Conservation (phyloP, 2,888 invertebrate species). For the Parnassius glacialis region DNA sequence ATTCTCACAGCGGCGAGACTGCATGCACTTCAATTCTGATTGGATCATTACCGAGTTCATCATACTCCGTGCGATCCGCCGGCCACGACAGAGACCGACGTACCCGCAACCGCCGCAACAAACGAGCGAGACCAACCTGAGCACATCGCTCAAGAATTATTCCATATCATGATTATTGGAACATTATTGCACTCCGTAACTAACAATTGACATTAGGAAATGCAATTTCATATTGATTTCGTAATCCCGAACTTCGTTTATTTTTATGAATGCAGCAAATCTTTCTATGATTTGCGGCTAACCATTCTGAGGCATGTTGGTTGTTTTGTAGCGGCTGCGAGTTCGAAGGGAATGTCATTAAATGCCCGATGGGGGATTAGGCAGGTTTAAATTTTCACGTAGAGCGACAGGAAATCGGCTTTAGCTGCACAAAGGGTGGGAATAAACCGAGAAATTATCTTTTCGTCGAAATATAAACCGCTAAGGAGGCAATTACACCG, state of each 20-base stretch:
- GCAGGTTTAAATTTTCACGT: slow-evolving; percentile 76
- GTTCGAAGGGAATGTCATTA: slow-evolving; percentile 75
- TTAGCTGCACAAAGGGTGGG: slow-evolving; percentile 75
- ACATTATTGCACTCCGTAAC: slow-evolving; percentile 81
- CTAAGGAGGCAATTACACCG: slow-evolving; percentile 77
- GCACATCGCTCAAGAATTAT: slow-evolving; percentile 75
- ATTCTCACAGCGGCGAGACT: slow-evolving; percentile 78
- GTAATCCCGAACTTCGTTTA: slow-evolving; percentile 74
- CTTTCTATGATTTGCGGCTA: slow-evolving; percentile 80
- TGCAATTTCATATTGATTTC: slow-evolving; percentile 81
- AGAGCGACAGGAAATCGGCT: slow-evolving; percentile 75
- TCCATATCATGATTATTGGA: slow-evolving; percentile 81
- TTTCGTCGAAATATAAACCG: slow-evolving; percentile 72
- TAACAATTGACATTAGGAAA: slow-evolving; percentile 82
- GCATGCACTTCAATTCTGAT: slow-evolving; percentile 81
- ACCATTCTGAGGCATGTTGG: slow-evolving; percentile 62
- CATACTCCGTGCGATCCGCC: slow-evolving; percentile 76
- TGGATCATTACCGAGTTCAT: slow-evolving; percentile 82
- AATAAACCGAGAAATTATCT: slow-evolving; percentile 77
- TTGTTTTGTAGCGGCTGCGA: slow-evolving; percentile 71
- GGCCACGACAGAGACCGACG: slow-evolving; percentile 56
- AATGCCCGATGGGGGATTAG: slow-evolving; percentile 76
- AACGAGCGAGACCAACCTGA: slow-evolving; percentile 45
- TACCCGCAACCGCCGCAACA: slow-evolving; percentile 35
- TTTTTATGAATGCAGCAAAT: slow-evolving; percentile 79